Evolutionary conservation across 2,888 invertebrate genomes (phyloP), one percentile per base, ranked within the genome.

Genomic region (Apamea anceps): DNA sequence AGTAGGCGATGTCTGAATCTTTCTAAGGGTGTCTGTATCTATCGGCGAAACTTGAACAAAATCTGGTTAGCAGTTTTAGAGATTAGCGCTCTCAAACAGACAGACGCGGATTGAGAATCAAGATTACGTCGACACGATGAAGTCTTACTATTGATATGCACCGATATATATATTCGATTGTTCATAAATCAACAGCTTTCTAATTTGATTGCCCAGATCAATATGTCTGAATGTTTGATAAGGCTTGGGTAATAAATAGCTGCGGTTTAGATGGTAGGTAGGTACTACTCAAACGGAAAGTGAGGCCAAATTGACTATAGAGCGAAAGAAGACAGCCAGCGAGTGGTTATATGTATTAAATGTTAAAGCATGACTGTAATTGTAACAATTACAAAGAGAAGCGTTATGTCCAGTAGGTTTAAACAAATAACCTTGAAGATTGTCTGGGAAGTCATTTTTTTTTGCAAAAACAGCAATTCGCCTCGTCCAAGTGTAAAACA

Each of bases 181-280:
- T 45, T 73, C 60, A 42, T 87, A 73, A 73, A 84, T 80, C 77
- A 85, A 80, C 71, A 45, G 54, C 85, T 85, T 85, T 85, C 87
- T 87, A 85, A 85, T 84, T 84, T 80, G 67, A 84, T 84, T 84
- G 77, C 60, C 12, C 72, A 76, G 85, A 87, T 87, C 85, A 77
- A 87, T 85, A 77, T 71, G 77, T 75, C 48, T 77, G 77, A 80
- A 87, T 78, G 37, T 77, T 42, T 80, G 77, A 87, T 84, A 84
- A 77, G 74, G 51, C 66, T 71, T 77, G 48, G 54, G 65, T 25
- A 75, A 82, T 82, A 74, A 80, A 80, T 80, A 42, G 42, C 32
- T 77, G 42, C 57, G 65, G 71, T 72, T 60, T 25, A 45, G 68
- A 83, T 70, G 54, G 60, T 62, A 63, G n/a, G 25, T 75, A 45